Evolutionary conservation across 2,888 invertebrate species (phyloP), one percentile per base, ranked within the genome.

Genomic region (Papilio protenor): DNA sequence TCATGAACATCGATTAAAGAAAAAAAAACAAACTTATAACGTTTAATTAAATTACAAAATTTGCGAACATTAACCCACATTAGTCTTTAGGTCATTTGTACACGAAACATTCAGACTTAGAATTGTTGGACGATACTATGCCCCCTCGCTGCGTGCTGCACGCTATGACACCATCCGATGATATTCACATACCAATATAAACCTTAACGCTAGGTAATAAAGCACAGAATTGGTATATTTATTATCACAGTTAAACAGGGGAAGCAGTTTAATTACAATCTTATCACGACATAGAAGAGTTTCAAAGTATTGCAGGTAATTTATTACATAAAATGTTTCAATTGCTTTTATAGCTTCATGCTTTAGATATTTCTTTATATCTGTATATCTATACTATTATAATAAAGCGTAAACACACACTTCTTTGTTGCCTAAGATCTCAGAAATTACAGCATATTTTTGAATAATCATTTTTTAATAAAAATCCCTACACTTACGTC

Each of bases 221-320:
- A 55, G 40, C 0, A 55, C 40, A 61, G 21, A 71, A 71, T 76
- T 14, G n/a, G 21, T 23, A 4, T 55, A 0, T 33, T 14, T 12
- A 75, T 64, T 16, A 21, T 49, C 16, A 33, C 16, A 72, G 72
- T 71, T 66, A 66, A 75, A 66, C 66, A 52, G 55, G 49, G 55
- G 69, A 69, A 75, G 75, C 69, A 61, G 69, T 75, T 69, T 75
- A 75, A 75, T 75, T 66, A 69, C 69, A 75, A 69, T 75, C 75
- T 75, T 69, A 75, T 75, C 75, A 75, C 40, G 69, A 75, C 52
- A 69, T 23, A 23, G 75, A 69, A 66, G 45, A 45, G 61, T 75
- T 75, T 66, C 45, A 55, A 69, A 40, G 55, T 75, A 55, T 23
- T 75, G 21, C 69, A 69, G 55, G 52, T 75, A 55, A 75, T 55